Evolutionary conservation across 2,888 invertebrate genomes (phyloP), one percentile per base, ranked within the genome.

Genomic region (Branchipolynoe longqiensis): DNA sequence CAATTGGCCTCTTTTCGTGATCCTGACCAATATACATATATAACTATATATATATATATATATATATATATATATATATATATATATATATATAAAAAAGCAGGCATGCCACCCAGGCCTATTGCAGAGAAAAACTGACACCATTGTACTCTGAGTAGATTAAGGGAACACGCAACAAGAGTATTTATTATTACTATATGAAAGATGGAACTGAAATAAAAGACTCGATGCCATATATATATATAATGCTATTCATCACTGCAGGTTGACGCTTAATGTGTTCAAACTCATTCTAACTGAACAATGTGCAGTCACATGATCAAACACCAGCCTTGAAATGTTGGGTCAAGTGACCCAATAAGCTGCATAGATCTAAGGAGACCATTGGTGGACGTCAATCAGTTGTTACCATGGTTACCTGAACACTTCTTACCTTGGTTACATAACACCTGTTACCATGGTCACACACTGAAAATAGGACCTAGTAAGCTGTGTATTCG

Each of bases 281-380:
- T 48, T 48, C 8, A 48, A 48, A 18, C 48, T 48, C 48, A 12
- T 48, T 48, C 18, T 48, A 18, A 12, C 48, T 48, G 48, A 18
- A 8, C 18, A 12, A 12, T 48, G 18, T 18, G 48, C 62, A 2
- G 69, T 12, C 69, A 69, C n/a, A n/a, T 69, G 69, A 69, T 69
- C 69, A 69, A n/a, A 69, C 69, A 8, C 38, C 18, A 38, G 38
- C 38, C 69, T 38, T 1, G n/a, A n/a, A 62, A 18, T 38, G 69
- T 33, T 69, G 14, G 25, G 69, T 69, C 69, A 69, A 33, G 33
- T 69, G 69, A 69, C 38, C 62, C 69, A 38, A 38, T 38, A 69
- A 69, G 69, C 69, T 69, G 69, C 69, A 69, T 69, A 69, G 69
- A 36, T 69, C 69, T 69, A 69, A 38, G 69, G 69, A 69, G 69